Base-by-base conservation (phyloP, 2,888 invertebrate species). In the Sarcophaga caerulescens region DNA sequence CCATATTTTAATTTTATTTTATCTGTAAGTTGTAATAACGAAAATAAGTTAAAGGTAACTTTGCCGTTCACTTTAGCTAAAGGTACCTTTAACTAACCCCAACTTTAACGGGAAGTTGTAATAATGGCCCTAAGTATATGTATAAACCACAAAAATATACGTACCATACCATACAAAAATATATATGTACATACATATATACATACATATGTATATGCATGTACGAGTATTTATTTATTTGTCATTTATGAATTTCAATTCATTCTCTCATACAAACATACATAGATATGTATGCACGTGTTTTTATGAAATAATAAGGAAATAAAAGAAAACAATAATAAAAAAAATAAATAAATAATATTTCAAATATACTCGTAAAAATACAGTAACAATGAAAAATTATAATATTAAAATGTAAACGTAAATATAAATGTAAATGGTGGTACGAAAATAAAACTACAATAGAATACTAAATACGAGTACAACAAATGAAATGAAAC, bases 401-500 rank as follows among this genome's bases (percentile, higher is more conserved):
- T 83, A 78, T 66, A 84, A 75, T 84, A 59, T 84, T 78, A 69
- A 81, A 80, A 77, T 86, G 85, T 83, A 81, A 83, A 77, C 77
- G 76, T 85, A 82, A 80, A 83, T 35, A 35, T 35, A 35, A 35
- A 6, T 35, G 35, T 35, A 35, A 35, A 35, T 86, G 77, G 35
- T 35, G 63, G 73, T 77, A 77, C 73, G 77, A 73, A 60, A 81
- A 77, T 74, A 70, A 85, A 83, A 86, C 86, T 66, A 78, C 84
- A 86, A 84, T 84, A 84, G 86, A 86, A 86, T 86, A 86, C 57
- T 86, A 86, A 86, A 84, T 81, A 78, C 65, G 59, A 62, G 45
- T 62, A 73, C 35, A 35, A 35, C 45, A 45, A 25, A 81, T 62
- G 19, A 21, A 81, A 74, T 77, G 85, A 85, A 85, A 85, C 85